Evolutionary conservation across 2,113 vertebrate genomes (phyloP), one percentile per base, ranked within the genome.

Genomic region (Antechinus stuartii): DNA sequence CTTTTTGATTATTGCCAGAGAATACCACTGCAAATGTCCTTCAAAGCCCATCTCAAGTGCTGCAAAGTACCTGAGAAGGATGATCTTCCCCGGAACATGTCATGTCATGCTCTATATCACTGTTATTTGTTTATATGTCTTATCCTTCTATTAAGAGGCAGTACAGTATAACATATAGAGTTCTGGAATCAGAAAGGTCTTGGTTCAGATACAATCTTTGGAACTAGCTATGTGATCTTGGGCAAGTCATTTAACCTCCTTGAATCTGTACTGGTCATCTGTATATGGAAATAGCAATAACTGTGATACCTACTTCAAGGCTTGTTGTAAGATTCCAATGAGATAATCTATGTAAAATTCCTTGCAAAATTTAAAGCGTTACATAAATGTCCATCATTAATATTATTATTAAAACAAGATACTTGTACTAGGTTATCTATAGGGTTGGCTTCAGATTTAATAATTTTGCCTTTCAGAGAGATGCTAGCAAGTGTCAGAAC

Each of bases 381-480:
- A 84, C 42, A 10, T 23, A 42, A 84, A 84, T 84, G 5, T 84
- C 68, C 68, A 42, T 42, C 23, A 84, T 35, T 35, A 68, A 35
- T 42, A 76, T 76, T 76, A n/a, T n/a, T 76, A 76, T 68, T 76
- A 76, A 76, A 76, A 76, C n/a, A 35, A 76, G 30, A 19, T 4
- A 76, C 35, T 16, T 68, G 61, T 76, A 7, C 12, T n/a, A 76
- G 35, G 61, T 76, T 16, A 42, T 22, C 68, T 84, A 42, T 42
- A 42, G 7, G 6, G n/a, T 84, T 6, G 22, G n/a, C 42, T 42
- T 84, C 68, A 84, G 22, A 42, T 84, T 84, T 84, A 84, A 56
- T n/a, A 52, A 93, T 96, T 93, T 27, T 89, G 95, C 84, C 49
- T 96, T 61, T 90, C 56, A 94, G 89, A 96, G 91, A 94, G 89